A percentile compares a stretch with the other conserved stretches of the same genome.
These are phyloP conservation scores for Physocephala rufipes DNA, from an alignment of 2,888 invertebrate species.

Conservation along the genomic window DNA sequence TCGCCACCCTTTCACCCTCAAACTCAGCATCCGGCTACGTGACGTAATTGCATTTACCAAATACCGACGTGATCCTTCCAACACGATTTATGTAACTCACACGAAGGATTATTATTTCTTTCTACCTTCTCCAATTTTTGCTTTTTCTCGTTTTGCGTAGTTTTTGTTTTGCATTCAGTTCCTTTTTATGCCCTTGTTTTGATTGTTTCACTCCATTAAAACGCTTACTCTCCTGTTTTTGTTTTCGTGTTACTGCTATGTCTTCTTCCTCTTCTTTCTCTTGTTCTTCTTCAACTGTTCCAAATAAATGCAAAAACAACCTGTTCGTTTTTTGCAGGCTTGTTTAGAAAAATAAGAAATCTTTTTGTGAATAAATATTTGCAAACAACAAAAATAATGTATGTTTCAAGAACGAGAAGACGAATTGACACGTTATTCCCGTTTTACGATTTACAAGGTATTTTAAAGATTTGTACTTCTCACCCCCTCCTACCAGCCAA, in stretches of 20 bases:
- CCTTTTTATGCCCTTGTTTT: not conserved
- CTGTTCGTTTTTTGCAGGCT: not conserved
- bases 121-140: too few relatives aligned
- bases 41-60: constrained; percentile 48
- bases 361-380: not conserved
- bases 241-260: not conserved
- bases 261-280: not conserved
- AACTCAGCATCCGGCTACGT: constrained; percentile 33
- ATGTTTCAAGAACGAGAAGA: not conserved
- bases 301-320: not conserved
- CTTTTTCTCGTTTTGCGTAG: not conserved
- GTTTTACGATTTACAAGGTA: not conserved
- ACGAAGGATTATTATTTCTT: not conserved
- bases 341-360: not conserved
- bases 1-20: too few relatives aligned
- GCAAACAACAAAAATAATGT: not conserved
- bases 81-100: not conserved
- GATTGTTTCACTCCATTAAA: not conserved
- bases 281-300: not conserved
- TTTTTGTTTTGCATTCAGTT: not conserved
- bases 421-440: not conserved
- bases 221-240: not conserved
- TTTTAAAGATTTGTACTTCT: not conserved
- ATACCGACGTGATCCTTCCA: constrained; percentile 48
- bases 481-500: not conserved